Base-by-base conservation (phyloP, 2,888 invertebrate genomes). In the Xylota sylvarum region DNA sequence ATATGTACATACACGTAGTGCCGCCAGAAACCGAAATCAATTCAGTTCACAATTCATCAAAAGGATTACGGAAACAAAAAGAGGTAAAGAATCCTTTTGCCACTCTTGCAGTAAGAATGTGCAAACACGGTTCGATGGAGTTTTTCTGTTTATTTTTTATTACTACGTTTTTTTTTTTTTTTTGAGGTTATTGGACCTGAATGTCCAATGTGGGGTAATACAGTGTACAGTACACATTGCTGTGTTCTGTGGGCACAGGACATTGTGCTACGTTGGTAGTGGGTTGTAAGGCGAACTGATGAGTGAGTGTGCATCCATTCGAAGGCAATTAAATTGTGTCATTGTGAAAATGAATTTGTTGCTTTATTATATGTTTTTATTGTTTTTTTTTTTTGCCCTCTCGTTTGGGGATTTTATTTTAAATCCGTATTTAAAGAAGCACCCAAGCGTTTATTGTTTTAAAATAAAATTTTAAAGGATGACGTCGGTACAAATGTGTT, bases 271-370 rank as follows among this genome's bases (percentile, higher is more conserved):
- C 1, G 19, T 23, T 12, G n/a, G 14, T 32, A 9, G 10, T 5
- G 14, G 40, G 10, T 46, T 65, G 72, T 30, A 32, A 37, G 23
- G 55, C n/a, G 14, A 46, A 50, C 17, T 50, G 23, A 35, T 10
- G 19, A 50, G 37, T 3, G 62, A 55, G 48, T 56, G 48, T 56
- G 72, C 69, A 64, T 69, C 37, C 84, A 80, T 80, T 64, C 84
- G 69, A 74, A 74, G 80, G 74, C 84, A 84, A 80, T 84, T 84
- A 74, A 84, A 84, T 84, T 80, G 74, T 80, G 80, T 84, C 84
- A 80, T 55, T 79, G 60, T 30, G 67, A 67, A 79, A 79, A 74
- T 64, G 79, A 73, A 79, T 79, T 48, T 69, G 46, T 72, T 74
- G 64, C 67, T 84, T 65, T 73, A 76, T 83, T 55, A 52, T 77